These are phyloP conservation scores for Ganaspis sp. DNA, from an alignment of 1,140 invertebrate genomes.

Conservation along the genomic window DNA sequence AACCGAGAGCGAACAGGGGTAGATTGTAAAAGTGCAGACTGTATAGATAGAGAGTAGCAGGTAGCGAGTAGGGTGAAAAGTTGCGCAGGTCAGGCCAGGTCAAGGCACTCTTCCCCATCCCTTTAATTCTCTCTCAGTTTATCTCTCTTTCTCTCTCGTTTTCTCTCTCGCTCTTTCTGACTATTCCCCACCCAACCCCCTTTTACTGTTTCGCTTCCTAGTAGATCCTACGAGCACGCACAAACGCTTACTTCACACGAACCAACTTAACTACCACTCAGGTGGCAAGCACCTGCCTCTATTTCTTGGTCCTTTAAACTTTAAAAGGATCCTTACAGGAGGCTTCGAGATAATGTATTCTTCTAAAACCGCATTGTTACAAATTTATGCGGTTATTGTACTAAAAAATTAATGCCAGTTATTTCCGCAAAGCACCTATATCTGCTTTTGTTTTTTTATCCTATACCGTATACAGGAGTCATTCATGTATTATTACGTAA, in stretches of 20 bases:
- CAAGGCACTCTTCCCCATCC: constrained; percentile 54
- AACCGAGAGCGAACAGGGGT: constrained; percentile 9
- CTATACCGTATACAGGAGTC: no score
- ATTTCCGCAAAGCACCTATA: neutral
- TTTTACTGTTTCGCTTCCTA: constrained; percentile 18
- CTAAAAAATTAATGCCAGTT: neutral
- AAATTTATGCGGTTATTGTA: constrained; percentile 1
- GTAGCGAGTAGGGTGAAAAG: constrained; percentile 55
- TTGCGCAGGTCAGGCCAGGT: constrained; percentile 64
- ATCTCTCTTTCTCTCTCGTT: constrained; percentile 41
- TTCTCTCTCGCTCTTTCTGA: constrained; percentile 42
- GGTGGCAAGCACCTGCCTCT: constrained; percentile 16
- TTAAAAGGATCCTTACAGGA: constrained; percentile 9
- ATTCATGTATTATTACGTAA: no score
- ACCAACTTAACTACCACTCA: neutral
- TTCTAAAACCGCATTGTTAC: constrained; percentile 1
- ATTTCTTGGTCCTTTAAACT: constrained; percentile 10
- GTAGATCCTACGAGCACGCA: constrained; percentile 23
- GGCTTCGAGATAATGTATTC: neutral
- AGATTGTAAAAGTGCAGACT: constrained; percentile 24
- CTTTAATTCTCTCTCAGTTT: constrained; percentile 41
- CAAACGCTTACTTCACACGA: constrained; percentile 22
- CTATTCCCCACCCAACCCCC: constrained; percentile 26
- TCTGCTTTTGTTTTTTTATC: no score
- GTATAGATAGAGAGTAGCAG: constrained; percentile 52